A percentile compares a stretch with the other conserved stretches of the same genome.
Conservation (phyloP, 2,888 invertebrate species). For the Aspidiotus destructor region DNA sequence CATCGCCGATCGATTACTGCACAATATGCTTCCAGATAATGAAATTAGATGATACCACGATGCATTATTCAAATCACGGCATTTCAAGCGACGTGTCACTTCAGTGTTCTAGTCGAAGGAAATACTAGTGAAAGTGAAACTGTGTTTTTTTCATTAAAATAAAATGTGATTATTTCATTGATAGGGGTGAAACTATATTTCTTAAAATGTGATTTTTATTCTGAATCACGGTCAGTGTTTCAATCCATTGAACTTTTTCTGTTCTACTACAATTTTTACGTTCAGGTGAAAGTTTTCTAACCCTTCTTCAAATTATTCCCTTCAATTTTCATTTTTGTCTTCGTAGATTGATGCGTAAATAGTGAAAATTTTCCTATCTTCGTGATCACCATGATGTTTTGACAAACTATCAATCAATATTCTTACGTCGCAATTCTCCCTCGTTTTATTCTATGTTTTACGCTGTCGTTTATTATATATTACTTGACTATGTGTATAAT, state of each 20-base stretch:
- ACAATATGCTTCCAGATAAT: slow-evolving; percentile 24
- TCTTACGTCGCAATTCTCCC: no score
- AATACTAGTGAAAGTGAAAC: background rate
- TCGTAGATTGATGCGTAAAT: no score
- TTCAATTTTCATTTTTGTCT: no score
- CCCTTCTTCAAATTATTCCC: no score
- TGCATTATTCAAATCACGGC: slow-evolving; percentile 11
- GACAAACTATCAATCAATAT: no score
- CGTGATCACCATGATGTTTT: no score
- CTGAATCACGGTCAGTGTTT: background rate
- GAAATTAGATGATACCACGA: slow-evolving; percentile 1
- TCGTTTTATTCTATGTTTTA: no score
- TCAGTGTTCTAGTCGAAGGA: background rate
- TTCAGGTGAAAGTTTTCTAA: no score
- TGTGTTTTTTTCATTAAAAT: background rate
- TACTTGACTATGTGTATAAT: no score
- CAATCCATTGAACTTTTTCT: slow-evolving; percentile 16
- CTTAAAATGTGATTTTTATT: slow-evolving; percentile 4
- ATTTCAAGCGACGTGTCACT: background rate
- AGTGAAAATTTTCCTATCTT: no score
- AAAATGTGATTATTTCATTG: background rate
- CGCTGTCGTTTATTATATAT: no score
- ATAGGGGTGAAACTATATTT: background rate
- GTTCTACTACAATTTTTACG: background rate
- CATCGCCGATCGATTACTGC: slow-evolving; percentile 6